phyloP scores from a whole-genome alignment of 2,113 vertebrate genomes.

The Nannospalax galili region DNA sequence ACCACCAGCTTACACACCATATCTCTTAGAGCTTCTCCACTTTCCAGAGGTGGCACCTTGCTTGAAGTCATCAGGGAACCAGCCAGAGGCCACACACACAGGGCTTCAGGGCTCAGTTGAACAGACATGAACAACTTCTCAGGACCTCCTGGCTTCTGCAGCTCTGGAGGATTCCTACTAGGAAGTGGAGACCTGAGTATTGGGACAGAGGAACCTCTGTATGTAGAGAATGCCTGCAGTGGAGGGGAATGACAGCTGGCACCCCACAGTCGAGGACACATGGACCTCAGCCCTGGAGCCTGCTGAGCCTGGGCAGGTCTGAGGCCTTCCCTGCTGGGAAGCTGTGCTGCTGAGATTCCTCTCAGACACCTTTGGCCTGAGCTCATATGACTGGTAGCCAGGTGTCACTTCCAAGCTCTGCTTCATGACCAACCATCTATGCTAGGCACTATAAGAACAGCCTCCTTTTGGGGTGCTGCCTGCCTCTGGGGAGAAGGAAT shows the following conservation, averaged over 20 bases:
- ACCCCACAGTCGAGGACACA: not conserved
- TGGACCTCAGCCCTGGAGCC: not conserved
- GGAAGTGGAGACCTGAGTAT: not conserved
- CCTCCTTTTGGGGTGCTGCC: not conserved
- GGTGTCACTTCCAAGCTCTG: not conserved
- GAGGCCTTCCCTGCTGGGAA: not conserved
- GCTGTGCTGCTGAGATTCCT: not conserved
- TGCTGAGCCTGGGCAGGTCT: not conserved
- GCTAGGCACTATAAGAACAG: not conserved
- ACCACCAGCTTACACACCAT: not conserved
- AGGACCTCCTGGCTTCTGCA: accelerated
- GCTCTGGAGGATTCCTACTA: too few species aligned
- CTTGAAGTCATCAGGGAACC: not conserved
- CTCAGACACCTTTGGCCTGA: not conserved
- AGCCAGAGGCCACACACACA: not conserved
- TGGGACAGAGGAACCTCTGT: not conserved
- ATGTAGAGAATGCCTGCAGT: not conserved
- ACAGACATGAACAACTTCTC: not conserved
- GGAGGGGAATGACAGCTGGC: not conserved
- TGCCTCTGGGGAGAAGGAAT: not conserved
- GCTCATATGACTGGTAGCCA: not conserved
- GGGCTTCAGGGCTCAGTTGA: not conserved
- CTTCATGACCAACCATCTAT: not conserved
- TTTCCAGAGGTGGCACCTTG: conserved; percentile 26
- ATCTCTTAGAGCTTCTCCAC: not conserved